Base-by-base conservation (phyloP, 2,113 vertebrate genomes). In the Pardalotus punctatus region DNA sequence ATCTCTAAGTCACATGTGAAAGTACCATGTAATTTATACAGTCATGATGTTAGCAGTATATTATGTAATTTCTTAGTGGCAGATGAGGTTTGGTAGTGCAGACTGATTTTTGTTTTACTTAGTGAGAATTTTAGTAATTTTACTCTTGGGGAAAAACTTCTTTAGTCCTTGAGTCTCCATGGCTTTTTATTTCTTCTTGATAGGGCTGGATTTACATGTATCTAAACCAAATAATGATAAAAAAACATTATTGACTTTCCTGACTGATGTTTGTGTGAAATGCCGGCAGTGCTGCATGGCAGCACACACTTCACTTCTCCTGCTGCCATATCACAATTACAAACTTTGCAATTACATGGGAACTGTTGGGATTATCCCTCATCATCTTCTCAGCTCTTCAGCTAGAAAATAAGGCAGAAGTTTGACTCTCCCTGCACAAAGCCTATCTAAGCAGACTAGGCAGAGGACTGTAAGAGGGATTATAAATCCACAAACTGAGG, bases 1-100 rank as follows among this genome's bases (percentile, higher is more conserved):
- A 97, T 96, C 95, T 95, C 67, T 94, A 86, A 96, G 96, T 98
- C 96, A 98, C 97, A 96, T 96, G 95, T 96, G 88, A 97, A 96
- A 97, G 93, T 82, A 94, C 60, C 27, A 12, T 97, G 90, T 97
- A 97, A 97, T 97, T 98, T 97, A 96, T 97, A 96, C 43, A 97
- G 86, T 90, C 87, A 48, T 92, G 96, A 97, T 97, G 94, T 98
- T 96, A 97, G 88, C 83, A 91, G 93, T 93, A 84, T 96, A 97
- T 97, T 97, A 98, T 97, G 94, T 97, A 97, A 97, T 96, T 92
- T 94, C 78, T 92, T 92, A 96, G 96, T 94, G 91, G 88, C 88
- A 97, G 92, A 94, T 91, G 81, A 96, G 78, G 91, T 92, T 97
- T 94, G 95, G 80, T 35, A 85, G 40, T 3, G 21, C 70, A 88